Conservation (phyloP, 2,113 vertebrate species). For the Eidolon helvum region DNA sequence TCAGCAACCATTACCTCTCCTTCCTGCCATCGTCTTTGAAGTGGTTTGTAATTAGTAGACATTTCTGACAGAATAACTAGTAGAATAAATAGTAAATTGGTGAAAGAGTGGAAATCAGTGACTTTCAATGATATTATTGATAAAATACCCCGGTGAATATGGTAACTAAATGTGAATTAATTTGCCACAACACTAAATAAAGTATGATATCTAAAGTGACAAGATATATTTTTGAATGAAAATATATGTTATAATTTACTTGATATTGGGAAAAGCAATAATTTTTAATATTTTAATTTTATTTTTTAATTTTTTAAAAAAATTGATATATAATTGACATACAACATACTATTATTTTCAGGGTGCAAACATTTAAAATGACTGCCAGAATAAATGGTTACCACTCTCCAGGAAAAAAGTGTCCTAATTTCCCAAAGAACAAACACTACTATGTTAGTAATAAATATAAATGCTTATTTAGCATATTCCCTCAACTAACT, state of each 20-base stretch:
- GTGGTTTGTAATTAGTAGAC: neutral
- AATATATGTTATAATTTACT: neutral
- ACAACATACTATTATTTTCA: neutral
- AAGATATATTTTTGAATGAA: neutral
- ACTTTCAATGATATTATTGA: neutral
- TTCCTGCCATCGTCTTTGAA: neutral
- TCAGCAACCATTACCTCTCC: neutral
- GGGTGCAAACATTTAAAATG: neutral
- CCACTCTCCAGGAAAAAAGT: neutral
- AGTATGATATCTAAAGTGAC: neutral
- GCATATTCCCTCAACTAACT: slow-evolving; percentile 59
- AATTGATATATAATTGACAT: neutral
- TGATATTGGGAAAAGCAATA: neutral
- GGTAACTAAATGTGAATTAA: neutral
- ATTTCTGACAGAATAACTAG: neutral
- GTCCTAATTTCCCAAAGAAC: slow-evolving; percentile 54
- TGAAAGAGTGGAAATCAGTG: neutral
- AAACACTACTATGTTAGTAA: neutral
- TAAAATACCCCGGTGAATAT: neutral
- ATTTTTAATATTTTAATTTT: neutral
- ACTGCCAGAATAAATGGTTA: neutral
- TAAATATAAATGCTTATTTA: slow-evolving; percentile 53
- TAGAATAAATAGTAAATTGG: neutral
- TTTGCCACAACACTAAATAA: neutral
- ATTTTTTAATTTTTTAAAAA: neutral